These are phyloP conservation scores for Anolis sagrei DNA, from an alignment of 2,113 vertebrate species.

Conservation along the genomic window DNA sequence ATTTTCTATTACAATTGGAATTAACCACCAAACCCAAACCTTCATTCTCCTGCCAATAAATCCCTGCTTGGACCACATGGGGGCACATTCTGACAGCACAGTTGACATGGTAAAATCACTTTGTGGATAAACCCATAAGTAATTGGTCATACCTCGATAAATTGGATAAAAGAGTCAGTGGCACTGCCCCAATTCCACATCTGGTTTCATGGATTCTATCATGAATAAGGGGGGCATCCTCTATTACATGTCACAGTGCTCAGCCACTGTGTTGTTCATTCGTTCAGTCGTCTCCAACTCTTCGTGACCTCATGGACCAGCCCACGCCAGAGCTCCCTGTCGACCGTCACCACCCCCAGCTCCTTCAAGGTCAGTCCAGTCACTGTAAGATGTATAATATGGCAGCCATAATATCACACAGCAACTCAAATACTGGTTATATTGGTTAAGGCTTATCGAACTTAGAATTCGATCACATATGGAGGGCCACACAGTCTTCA, in stretches of 20 bases:
- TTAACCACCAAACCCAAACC: not conserved
- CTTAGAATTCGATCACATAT: not conserved
- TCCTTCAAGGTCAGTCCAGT: too few relatives aligned
- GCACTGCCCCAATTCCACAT: slow-evolving; percentile 12
- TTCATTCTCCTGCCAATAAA: not conserved
- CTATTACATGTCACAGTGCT: too few relatives aligned
- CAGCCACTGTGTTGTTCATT: too few relatives aligned
- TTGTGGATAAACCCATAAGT: slow-evolving; percentile 2
- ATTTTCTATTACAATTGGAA: not conserved
- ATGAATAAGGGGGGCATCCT: too few relatives aligned
- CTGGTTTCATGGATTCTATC: not conserved
- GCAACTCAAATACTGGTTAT: too few relatives aligned
- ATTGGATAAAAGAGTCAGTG: slow-evolving; percentile 8
- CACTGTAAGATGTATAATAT: too few relatives aligned
- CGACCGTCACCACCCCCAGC: too few relatives aligned
- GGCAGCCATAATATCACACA: too few relatives aligned
- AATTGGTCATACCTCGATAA: slow-evolving; percentile 32
- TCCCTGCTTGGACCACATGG: slow-evolving; percentile 10
- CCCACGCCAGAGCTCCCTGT: too few relatives aligned
- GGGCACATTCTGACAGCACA: slow-evolving; percentile 3
- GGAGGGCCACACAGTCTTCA: not conserved
- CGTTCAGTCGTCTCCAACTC: too few relatives aligned
- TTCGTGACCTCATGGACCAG: too few relatives aligned
- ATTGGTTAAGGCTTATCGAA: not conserved
- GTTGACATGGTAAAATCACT: not conserved